Evolutionary conservation across 2,888 invertebrate species (phyloP).

Genomic region (Norana najaformis): DNA sequence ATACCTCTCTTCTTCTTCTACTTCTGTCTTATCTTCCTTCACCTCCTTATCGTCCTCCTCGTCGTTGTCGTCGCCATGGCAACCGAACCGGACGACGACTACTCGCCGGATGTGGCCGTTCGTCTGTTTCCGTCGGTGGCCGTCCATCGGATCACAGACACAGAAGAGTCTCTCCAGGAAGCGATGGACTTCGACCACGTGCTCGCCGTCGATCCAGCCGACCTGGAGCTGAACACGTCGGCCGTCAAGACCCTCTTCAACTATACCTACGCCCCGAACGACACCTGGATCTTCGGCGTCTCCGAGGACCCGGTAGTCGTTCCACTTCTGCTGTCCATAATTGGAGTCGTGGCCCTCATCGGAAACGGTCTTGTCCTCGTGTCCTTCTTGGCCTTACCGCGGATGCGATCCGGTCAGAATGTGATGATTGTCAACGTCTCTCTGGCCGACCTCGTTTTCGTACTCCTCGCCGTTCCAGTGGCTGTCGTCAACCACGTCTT

Average conservation of each 20-base stretch:
- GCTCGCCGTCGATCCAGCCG: slow-evolving; percentile 15
- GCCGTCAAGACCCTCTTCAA: slow-evolving; percentile 25
- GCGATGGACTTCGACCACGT: slow-evolving; percentile 34
- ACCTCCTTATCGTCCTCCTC: neutral
- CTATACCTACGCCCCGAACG: slow-evolving; percentile 19
- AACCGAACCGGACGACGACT: slow-evolving; percentile 34
- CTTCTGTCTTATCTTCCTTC: no score
- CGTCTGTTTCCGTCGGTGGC: slow-evolving; percentile 32
- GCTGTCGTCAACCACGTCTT: slow-evolving; percentile 40
- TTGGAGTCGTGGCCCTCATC: slow-evolving; percentile 38
- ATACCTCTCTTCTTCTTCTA: neutral
- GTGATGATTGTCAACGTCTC: slow-evolving; percentile 45
- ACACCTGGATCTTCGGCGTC: slow-evolving; percentile 41
- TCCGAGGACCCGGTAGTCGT: slow-evolving; percentile 38
- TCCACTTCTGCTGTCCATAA: slow-evolving; percentile 40
- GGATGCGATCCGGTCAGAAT: slow-evolving; percentile 43
- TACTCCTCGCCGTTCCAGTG: slow-evolving; percentile 40
- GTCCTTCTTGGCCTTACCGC: slow-evolving; percentile 35
- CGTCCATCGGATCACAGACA: neutral
- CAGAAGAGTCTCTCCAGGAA: slow-evolving; percentile 29
- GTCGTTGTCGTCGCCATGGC: neutral
- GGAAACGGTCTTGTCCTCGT: slow-evolving; percentile 41
- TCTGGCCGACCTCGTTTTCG: slow-evolving; percentile 41
- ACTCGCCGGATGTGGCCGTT: slow-evolving; percentile 40
- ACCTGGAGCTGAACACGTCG: slow-evolving; percentile 2